These are phyloP conservation scores for Drosophila rhopaloa DNA, from an alignment of 1,140 invertebrate genomes.

Conservation along the genomic window DNA sequence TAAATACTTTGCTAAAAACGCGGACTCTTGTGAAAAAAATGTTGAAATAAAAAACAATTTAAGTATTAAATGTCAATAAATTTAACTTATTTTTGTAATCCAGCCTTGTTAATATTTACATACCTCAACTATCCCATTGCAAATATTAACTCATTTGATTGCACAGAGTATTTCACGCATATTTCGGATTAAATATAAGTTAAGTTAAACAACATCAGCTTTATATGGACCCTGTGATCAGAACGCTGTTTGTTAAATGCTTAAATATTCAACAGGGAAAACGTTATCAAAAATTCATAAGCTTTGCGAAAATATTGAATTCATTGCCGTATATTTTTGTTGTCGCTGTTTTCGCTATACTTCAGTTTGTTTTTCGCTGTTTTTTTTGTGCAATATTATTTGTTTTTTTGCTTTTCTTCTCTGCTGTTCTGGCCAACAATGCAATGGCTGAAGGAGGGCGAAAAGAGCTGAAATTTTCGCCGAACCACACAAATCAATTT, in stretches of 20 bases:
- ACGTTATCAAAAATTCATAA: constrained; percentile 63
- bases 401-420: constrained; percentile 18
- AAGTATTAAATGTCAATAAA: neutral
- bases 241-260: constrained; percentile 35
- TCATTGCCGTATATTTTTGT: constrained; percentile 39
- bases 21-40: too few relatives aligned
- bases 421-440: constrained; percentile 10
- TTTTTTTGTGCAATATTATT: constrained; percentile 28
- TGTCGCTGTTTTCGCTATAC: constrained; percentile 22
- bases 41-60: neutral
- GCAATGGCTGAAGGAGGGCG: constrained; percentile 3
- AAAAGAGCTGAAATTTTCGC: constrained; percentile 32
- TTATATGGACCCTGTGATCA: constrained; percentile 24
- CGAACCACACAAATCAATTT: constrained; percentile 78
- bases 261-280: constrained; percentile 56
- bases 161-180: constrained; percentile 22
- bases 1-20: too few relatives aligned
- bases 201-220: constrained; percentile 34
- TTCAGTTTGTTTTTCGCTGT: constrained; percentile 15
- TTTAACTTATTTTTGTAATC: constrained; percentile 3
- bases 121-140: neutral
- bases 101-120: constrained; percentile 22
- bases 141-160: constrained; percentile 35
- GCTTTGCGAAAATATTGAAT: constrained; percentile 49
- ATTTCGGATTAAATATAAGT: constrained; percentile 41